Conservation (phyloP, 2,113 vertebrate species). For the Marmota flaviventris region DNA sequence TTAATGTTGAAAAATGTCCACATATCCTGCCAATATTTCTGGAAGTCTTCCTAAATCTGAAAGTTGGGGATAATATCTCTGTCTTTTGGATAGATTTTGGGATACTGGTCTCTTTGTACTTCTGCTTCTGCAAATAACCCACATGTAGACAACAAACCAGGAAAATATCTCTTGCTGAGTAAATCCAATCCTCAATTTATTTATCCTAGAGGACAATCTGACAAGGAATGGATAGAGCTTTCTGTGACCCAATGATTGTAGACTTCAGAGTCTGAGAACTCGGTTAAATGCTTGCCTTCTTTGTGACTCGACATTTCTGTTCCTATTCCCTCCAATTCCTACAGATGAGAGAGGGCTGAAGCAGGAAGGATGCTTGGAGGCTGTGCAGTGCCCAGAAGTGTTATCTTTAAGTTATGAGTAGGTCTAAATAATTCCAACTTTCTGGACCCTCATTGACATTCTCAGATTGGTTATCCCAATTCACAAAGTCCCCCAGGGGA, state of each 20-base stretch:
- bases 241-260: background rate
- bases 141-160: background rate
- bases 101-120: background rate
- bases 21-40: background rate
- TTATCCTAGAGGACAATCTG: background rate
- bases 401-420: background rate
- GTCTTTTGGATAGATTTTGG: background rate
- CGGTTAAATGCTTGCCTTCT: background rate
- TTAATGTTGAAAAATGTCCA: background rate
- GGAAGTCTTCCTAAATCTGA: background rate
- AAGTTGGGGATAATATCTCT: no score
- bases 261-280: background rate
- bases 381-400: background rate
- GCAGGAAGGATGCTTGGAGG: background rate
- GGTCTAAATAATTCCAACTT: slow-evolving; percentile 24
- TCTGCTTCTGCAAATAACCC: background rate
- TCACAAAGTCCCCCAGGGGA: background rate
- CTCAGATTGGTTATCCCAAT: background rate
- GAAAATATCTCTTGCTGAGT: background rate
- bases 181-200: slow-evolving; percentile 9
- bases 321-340: background rate
- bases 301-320: background rate
- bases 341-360: background rate
- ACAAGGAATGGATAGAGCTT: background rate
- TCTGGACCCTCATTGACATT: background rate